phyloP scores from a whole-genome alignment of 2,797 vertebrate species.

The Synaphobranchus kaupii region DNA sequence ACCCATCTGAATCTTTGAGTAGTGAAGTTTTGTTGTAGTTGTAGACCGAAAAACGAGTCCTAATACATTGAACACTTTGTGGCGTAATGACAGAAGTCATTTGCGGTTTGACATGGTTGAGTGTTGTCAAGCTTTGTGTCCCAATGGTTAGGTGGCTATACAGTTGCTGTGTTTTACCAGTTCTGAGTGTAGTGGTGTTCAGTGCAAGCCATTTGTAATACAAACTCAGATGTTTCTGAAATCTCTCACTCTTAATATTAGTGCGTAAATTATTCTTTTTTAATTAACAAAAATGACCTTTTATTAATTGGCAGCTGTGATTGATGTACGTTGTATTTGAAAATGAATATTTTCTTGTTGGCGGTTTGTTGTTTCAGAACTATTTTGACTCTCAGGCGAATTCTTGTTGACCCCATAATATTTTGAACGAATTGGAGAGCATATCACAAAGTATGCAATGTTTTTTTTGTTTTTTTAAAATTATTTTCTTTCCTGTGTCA shows the following conservation, averaged over 20 bases:
- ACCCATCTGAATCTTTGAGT: not conserved
- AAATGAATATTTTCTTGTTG: not conserved
- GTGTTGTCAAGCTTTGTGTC: conserved; percentile 27
- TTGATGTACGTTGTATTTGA: conserved; percentile 10
- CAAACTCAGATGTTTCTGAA: conserved; percentile 12
- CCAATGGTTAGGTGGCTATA: conserved; percentile 36
- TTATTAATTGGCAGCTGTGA: conserved; percentile 4
- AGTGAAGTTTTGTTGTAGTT: conserved; percentile 1
- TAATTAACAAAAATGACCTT: not conserved
- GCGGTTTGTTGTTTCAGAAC: conserved; percentile 27
- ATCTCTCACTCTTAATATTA: conserved; percentile 16
- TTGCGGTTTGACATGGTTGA: conserved; percentile 56
- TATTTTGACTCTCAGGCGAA: conserved; percentile 73
- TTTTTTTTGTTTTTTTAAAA: conserved; percentile 35
- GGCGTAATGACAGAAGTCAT: conserved; percentile 43
- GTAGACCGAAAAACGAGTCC: not conserved
- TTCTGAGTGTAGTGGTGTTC: conserved; percentile 46
- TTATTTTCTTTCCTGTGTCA: conserved; percentile 64
- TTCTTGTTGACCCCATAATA: conserved; percentile 68
- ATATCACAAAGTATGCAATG: conserved; percentile 58
- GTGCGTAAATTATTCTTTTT: not conserved
- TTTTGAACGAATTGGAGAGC: conserved; percentile 64
- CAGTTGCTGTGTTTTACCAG: conserved; percentile 56
- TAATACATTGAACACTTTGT: conserved; percentile 37
- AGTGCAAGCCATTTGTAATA: conserved; percentile 36